phyloP scores from a whole-genome alignment of 2,888 invertebrate species.

The Sphaerophoria taeniata region DNA sequence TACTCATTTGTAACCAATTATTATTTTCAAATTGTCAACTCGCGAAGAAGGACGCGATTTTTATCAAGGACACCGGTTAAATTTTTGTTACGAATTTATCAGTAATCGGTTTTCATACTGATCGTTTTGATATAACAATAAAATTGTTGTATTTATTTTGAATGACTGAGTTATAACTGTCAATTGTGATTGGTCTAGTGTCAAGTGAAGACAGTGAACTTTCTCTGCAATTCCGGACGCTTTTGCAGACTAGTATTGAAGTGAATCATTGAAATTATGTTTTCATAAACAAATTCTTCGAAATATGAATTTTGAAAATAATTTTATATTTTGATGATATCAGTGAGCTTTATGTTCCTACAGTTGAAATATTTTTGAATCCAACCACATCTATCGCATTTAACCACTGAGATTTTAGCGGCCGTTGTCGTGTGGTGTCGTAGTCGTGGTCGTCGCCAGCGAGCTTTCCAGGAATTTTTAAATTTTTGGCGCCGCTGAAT shows the following conservation, averaged over 20 bases:
- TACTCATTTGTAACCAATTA: constrained; percentile 24
- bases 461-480: constrained; percentile 66
- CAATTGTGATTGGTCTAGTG: not conserved
- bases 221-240: not conserved
- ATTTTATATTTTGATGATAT: constrained; percentile 34
- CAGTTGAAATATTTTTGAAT: constrained; percentile 26
- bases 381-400: constrained; percentile 14
- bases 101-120: not conserved
- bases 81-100: not conserved
- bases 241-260: constrained; percentile 32
- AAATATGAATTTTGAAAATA: constrained; percentile 55
- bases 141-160: not conserved
- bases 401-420: not conserved
- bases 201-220: constrained; percentile 34
- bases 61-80: constrained; percentile 24
- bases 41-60: constrained; percentile 41
- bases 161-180: not conserved
- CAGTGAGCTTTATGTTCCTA: constrained; percentile 33
- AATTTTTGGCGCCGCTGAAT: constrained; percentile 23
- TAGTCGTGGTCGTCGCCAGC: constrained; percentile 34
- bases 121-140: not conserved
- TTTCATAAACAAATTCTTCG: constrained; percentile 68
- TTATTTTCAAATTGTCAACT: constrained; percentile 54
- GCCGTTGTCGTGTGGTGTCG: not conserved
- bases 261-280: constrained; percentile 65